Conservation (phyloP, 2,888 invertebrate genomes). For the Ariolimax columbianus region DNA sequence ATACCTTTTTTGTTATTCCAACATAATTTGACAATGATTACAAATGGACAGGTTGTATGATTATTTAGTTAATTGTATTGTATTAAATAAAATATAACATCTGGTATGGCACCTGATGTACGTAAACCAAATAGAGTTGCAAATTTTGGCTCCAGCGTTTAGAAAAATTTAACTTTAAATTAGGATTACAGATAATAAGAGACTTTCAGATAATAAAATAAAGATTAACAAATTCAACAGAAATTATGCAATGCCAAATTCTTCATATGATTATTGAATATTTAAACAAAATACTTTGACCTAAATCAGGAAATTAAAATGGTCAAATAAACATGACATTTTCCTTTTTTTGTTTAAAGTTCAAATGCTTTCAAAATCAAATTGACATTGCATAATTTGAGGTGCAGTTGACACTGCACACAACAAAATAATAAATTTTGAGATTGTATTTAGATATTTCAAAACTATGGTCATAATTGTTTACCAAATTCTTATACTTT, state of each 20-base stretch:
- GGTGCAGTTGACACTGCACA: not conserved
- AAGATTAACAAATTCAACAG: not conserved
- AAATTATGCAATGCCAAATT: constrained; percentile 3
- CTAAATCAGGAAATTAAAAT: too few relatives aligned
- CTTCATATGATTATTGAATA: not conserved
- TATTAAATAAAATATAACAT: not conserved
- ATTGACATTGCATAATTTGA: constrained; percentile 8
- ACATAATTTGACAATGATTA: not conserved
- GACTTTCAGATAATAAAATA: not conserved
- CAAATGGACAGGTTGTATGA: not conserved
- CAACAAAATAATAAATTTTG: not conserved
- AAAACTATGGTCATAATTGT: not conserved
- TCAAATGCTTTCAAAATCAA: not conserved
- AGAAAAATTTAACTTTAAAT: not conserved
- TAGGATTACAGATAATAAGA: not conserved
- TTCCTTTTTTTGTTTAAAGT: not conserved
- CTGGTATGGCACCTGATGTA: not conserved
- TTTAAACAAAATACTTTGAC: not conserved
- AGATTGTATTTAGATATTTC: not conserved
- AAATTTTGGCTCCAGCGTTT: not conserved
- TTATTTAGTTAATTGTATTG: not conserved
- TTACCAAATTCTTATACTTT: not conserved
- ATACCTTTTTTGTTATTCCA: not conserved
- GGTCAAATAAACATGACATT: not conserved
- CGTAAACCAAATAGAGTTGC: not conserved